Base-by-base conservation (phyloP, 2,113 vertebrate genomes). In the Nanorana parkeri region DNA sequence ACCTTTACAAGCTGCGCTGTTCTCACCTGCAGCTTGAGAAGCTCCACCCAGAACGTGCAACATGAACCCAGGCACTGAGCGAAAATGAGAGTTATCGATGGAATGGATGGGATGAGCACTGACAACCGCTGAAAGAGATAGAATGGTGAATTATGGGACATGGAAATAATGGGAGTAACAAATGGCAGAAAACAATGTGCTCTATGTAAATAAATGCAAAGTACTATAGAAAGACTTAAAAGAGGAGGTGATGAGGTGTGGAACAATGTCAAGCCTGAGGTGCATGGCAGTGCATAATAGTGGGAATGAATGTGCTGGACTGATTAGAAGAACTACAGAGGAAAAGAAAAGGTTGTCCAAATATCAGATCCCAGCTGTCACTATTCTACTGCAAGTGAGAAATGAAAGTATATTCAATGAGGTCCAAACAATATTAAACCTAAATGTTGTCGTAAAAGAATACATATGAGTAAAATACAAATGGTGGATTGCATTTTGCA, bases 91-190 rank as follows among this genome's bases (percentile, higher is more conserved):
- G 94, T 96, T 97, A 95, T 99, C 98, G 85, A 99, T 97, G 89
- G 98, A 97, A 98, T 99, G 98, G 96, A 99, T 99, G 96, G 98
- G 97, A 94, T 99, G 98, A 94, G 98, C 98, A 93, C 98, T 99
- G 97, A 99, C 95, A 95, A 99, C 96, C 87, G 98, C 98, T 99
- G 98, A 68, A 83, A 82, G 65, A 77, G 76, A 78, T 55, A 63
- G 68, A 78, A 64, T 60, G 80, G 29, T 75, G 36, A 83, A 41
- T 21, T 16, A 20, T 28, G 26, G 71, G 41, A 13, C 41, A 47
- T 47, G 41, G 13, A 47, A 47, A 13, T 47, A 47, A 47, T 47
- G 41, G 41, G 13, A 47, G 65, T 4, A 29, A 29, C 21, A 61
- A 61, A 58, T 73, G 51, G 54, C 28, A 32, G 52, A 54, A 47